Evolutionary conservation across 30 jellyfish, hydroid and myxozoan species (phyloP).

Genomic region (Aurelia aurita complex sp. Pacific): DNA sequence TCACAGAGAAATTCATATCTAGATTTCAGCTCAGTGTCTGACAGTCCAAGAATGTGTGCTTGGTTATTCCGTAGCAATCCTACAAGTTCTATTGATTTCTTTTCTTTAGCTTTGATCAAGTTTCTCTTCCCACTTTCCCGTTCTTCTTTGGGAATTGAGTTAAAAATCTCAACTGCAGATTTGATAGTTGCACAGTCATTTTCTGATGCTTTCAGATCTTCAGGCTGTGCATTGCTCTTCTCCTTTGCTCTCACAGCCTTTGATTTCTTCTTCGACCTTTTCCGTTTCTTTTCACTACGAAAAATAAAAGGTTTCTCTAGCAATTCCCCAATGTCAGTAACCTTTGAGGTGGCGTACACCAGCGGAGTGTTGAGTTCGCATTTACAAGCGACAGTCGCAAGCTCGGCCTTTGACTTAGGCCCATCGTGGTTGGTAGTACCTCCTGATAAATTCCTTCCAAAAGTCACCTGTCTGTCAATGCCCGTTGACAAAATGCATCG

Average conservation of each 20-base stretch:
- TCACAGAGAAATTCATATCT: conserved; percentile 44
- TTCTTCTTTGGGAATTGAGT: conserved; percentile 25
- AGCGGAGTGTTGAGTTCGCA: conserved; percentile 4
- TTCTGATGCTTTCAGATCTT: background rate
- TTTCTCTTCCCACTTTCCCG: background rate
- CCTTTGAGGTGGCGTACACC: too few relatives aligned
- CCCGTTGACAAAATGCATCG: too few relatives aligned
- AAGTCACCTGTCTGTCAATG: too few relatives aligned
- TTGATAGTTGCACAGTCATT: conserved; percentile 1
- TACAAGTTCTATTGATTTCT: background rate
- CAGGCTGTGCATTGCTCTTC: background rate
- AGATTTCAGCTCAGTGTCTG: conserved; percentile 27
- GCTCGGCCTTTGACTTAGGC: background rate
- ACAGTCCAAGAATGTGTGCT: conserved; percentile 48
- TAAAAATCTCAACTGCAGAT: conserved; percentile 14
- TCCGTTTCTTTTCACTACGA: conserved; percentile 14
- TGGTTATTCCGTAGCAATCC: conserved; percentile 26
- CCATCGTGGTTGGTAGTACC: too few relatives aligned
- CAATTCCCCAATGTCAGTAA: background rate
- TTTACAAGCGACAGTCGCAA: background rate
- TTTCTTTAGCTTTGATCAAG: conserved; percentile 13
- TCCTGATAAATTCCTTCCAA: too few relatives aligned
- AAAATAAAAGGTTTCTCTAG: conserved; percentile 39
- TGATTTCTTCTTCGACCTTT: conserved; percentile 4
- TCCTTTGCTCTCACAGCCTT: conserved; percentile 9